Base-by-base conservation (phyloP, 2,888 invertebrate genomes). In the Meteorus colon region DNA sequence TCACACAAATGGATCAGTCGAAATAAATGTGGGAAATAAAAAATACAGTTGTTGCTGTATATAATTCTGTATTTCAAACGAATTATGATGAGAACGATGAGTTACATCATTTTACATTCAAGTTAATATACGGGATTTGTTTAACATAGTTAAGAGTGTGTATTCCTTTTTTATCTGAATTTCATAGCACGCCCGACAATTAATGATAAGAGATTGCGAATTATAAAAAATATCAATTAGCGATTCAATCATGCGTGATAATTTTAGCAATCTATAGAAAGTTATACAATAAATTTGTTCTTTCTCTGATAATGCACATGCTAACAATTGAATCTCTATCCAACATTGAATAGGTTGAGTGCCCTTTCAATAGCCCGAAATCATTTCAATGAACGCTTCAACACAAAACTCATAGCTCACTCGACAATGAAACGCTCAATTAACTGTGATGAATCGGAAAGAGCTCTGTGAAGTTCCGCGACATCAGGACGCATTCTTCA, bases 371-470 rank as follows among this genome's bases (percentile, higher is more conserved):
- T 84, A 79, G 82, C 77, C 81, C 19, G 8, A 55, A 68, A 84
- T 83, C 82, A 82, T 79, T 81, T 84, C 82, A 85, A 85, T 85
- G 82, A 85, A 82, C 80, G 79, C 80, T 78, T n/a, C 75, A 24
- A 55, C 19, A 81, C 82, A 80, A 84, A 84, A 84, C 81, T 80
- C 80, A 80, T 73, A 55, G 41, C 60, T 41, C 82, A 85, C 81
- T 83, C 80, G 82, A 85, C 80, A 71, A 67, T 68, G 74, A 80
- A 79, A 80, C 79, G 80, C 82, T 82, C 83, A 84, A 83, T 85
- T 83, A 83, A 74, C 77, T 29, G 29, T 62, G 79, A 78, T 81
- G 79, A 83, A 83, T 81, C 83, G 82, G 81, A 55, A 19, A 80
- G 80, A 78, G 77, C 77, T 67, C 67, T 67, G 67, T 48, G 67